A percentile compares a stretch with the other conserved stretches of the same genome.
These are phyloP conservation scores for Dasypogon diadema DNA, from an alignment of 2,888 invertebrate genomes.

Conservation along the genomic window DNA sequence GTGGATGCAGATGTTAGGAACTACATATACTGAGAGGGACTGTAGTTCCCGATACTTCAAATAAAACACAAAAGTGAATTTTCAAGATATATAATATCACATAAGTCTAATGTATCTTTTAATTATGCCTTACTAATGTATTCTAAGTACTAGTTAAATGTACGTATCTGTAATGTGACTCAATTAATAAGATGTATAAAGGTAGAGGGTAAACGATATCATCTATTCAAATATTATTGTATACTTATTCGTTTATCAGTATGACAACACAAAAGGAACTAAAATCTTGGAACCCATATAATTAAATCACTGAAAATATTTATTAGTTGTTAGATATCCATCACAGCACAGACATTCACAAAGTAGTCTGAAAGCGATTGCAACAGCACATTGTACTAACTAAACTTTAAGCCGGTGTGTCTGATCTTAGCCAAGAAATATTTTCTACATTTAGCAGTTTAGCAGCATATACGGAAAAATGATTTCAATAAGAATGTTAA, in stretches of 20 bases:
- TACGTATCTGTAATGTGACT: conserved; percentile 6
- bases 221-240: conserved; percentile 29
- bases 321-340: background rate
- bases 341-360: background rate
- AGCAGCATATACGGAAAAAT: no score
- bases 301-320: background rate
- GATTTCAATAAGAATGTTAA: no score
- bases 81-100: conserved; percentile 42
- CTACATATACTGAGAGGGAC: no score
- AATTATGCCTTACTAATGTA: background rate
- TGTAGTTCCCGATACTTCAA: no score
- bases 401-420: no score
- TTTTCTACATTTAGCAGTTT: no score
- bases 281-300: background rate
- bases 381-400: no score
- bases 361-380: background rate
- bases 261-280: conserved; percentile 15
- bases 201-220: conserved; percentile 6
- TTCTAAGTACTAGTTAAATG: conserved; percentile 7
- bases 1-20: no score
- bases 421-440: no score
- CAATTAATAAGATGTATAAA: conserved; percentile 16
- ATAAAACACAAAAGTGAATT: background rate
- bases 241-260: conserved; percentile 13
- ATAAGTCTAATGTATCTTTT: conserved; percentile 29